Conservation (phyloP, 2,888 invertebrate species). For the Apodemia mormo region DNA sequence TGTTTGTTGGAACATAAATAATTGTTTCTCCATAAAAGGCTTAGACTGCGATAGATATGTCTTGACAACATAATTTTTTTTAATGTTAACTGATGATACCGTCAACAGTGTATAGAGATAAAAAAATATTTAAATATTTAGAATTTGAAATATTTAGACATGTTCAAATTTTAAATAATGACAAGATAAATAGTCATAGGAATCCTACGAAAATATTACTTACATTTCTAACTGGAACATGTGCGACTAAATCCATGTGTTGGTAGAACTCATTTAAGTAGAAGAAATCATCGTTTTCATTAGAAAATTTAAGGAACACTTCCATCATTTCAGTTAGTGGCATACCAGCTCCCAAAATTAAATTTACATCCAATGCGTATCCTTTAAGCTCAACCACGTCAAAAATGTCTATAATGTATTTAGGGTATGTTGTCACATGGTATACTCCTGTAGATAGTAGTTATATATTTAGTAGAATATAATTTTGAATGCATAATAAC, state of each 20-base stretch:
- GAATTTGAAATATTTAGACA: not conserved
- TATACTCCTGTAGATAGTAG: slow-evolving; percentile 57
- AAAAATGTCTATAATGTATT: slow-evolving; percentile 62
- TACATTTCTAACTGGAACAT: slow-evolving; percentile 88
- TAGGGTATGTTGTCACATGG: slow-evolving; percentile 59
- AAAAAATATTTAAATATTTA: not conserved
- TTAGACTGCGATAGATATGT: not conserved
- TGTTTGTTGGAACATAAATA: not conserved
- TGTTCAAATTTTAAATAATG: too few relatives aligned
- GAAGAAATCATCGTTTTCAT: slow-evolving; percentile 74
- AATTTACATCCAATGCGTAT: slow-evolving; percentile 56
- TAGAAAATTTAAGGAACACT: slow-evolving; percentile 62
- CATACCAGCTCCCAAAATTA: slow-evolving; percentile 67
- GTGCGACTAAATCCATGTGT: slow-evolving; percentile 87
- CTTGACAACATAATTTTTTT: too few relatives aligned
- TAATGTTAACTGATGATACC: too few relatives aligned
- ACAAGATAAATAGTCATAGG: not conserved
- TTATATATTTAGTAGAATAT: not conserved
- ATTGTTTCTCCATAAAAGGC: too few relatives aligned
- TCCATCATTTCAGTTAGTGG: slow-evolving; percentile 67
- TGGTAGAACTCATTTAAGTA: slow-evolving; percentile 83
- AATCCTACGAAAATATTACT: slow-evolving; percentile 20
- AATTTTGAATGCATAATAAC: not conserved
- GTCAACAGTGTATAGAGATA: too few relatives aligned
- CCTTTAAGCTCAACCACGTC: slow-evolving; percentile 62